Conservation (phyloP, 2,797 vertebrate genomes). For the Neosalanx taihuensis region DNA sequence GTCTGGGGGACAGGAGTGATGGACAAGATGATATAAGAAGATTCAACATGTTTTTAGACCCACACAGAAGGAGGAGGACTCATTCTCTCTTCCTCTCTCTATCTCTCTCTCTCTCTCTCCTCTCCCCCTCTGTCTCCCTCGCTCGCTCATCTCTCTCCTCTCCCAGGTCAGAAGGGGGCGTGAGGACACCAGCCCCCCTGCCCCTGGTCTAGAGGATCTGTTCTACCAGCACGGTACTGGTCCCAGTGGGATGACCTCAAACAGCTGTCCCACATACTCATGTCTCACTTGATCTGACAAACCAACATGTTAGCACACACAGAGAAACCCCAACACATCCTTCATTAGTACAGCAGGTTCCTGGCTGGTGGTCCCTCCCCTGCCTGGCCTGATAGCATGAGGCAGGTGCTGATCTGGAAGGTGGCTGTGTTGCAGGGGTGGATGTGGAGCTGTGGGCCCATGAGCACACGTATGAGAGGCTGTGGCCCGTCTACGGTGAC, state of each 20-base stretch:
- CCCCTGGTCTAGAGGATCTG: constrained; percentile 77
- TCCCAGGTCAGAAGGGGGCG: constrained; percentile 70
- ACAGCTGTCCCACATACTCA: constrained; percentile 34
- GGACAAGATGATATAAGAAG: no score
- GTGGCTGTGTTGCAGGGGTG: constrained; percentile 71
- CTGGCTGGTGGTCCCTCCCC: not conserved
- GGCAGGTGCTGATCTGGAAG: not conserved
- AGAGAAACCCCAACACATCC: constrained; percentile 40
- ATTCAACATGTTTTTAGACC: no score
- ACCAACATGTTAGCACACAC: constrained; percentile 38
- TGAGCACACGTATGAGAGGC: constrained; percentile 86
- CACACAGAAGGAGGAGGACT: not conserved
- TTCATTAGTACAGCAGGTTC: constrained; percentile 49
- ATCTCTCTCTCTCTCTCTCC: not conserved
- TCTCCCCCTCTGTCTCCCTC: not conserved
- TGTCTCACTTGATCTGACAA: constrained; percentile 48
- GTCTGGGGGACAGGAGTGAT: constrained; percentile 25
- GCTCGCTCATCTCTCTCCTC: constrained; percentile 29
- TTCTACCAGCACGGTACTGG: constrained; percentile 70
- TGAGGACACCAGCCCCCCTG: constrained; percentile 66
- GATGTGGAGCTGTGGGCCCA: constrained; percentile 89
- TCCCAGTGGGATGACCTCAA: not conserved
- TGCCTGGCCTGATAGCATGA: constrained; percentile 31
- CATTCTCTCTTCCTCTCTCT: not conserved
- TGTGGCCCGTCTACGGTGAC: constrained; percentile 85